Evolutionary conservation across 1,140 invertebrate species (phyloP).

Genomic region (Drosophila paulistorum): DNA sequence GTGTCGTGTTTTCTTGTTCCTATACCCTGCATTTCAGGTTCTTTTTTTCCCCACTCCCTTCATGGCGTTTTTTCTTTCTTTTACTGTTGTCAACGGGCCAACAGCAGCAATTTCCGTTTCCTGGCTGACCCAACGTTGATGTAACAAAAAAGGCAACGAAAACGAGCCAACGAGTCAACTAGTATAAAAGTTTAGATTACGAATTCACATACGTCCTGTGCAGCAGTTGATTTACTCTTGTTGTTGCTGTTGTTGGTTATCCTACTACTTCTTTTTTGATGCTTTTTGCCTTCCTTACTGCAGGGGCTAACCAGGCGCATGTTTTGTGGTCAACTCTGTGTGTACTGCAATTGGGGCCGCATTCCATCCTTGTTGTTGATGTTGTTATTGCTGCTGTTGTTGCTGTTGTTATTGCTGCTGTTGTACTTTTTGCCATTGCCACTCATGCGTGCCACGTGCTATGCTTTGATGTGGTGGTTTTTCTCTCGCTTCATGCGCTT

Average conservation of each 20-base stretch:
- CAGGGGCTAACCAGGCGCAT: constrained; percentile 51
- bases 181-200: constrained; percentile 79
- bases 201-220: constrained; percentile 79
- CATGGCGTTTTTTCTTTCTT: background rate
- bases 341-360: constrained; percentile 69
- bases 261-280: constrained; percentile 12
- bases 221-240: constrained; percentile 74
- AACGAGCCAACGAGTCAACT: constrained; percentile 57
- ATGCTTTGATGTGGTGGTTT: constrained; percentile 73
- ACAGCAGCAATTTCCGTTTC: constrained; percentile 80
- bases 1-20: constrained; percentile 69
- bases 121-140: constrained; percentile 63
- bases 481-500: constrained; percentile 35
- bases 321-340: constrained; percentile 77
- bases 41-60: background rate
- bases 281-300: constrained; percentile 30
- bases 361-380: constrained; percentile 30
- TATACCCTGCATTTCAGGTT: background rate
- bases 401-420: too few species aligned
- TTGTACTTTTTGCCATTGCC: constrained; percentile 73
- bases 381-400: background rate
- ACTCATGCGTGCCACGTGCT: constrained; percentile 79
- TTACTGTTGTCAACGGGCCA: constrained; percentile 67
- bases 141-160: constrained; percentile 33
- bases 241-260: constrained; percentile 30